These are phyloP conservation scores for Liparis tanakae DNA, from an alignment of 2,797 vertebrate species.

Conservation along the genomic window DNA sequence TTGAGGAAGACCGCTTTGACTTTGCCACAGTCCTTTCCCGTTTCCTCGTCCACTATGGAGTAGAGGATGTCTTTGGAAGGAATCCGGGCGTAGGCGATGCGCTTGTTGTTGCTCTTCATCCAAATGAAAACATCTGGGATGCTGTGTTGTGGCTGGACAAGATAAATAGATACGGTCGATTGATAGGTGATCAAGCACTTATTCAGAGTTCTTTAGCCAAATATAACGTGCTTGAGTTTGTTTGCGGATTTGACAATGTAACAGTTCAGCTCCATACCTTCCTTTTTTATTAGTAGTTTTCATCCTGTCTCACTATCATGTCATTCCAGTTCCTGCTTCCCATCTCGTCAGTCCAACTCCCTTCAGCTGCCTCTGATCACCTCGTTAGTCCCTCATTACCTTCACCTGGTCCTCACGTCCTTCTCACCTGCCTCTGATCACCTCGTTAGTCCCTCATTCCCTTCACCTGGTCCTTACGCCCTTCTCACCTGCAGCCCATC, in stretches of 20 bases:
- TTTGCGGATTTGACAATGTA: not conserved
- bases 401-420: no score
- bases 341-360: no score
- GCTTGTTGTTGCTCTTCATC: constrained; percentile 97
- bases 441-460: no score
- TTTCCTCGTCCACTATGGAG: constrained; percentile 94
- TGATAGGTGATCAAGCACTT: not conserved
- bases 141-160: constrained; percentile 92
- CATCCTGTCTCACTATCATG: no score
- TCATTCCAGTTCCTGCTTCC: no score
- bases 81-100: constrained; percentile 91
- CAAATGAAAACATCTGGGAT: constrained; percentile 95
- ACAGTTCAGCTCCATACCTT: no score
- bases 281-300: no score
- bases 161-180: not conserved
- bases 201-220: not conserved
- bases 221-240: not conserved
- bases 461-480: no score
- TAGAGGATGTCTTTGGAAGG: constrained; percentile 96
- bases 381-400: no score
- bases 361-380: no score
- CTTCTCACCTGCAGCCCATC: no score
- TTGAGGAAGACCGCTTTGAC: constrained; percentile 96
- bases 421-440: no score
- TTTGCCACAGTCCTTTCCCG: constrained; percentile 95